Conservation (phyloP, 2,113 vertebrate genomes). For the Abramis brama region DNA sequence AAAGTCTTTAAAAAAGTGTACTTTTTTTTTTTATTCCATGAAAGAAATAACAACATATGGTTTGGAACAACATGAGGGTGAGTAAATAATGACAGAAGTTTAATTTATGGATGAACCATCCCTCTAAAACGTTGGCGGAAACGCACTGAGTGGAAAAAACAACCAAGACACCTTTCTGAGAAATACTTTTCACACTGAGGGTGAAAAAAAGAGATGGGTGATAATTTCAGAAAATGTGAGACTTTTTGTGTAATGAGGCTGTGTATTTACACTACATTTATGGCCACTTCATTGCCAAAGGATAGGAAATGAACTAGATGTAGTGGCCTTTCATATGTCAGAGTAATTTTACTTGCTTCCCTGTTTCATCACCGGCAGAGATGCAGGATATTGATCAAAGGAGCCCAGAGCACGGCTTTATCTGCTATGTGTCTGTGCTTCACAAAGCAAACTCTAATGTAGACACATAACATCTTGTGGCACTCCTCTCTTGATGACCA, state of each 20-base stretch:
- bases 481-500: constrained; percentile 3
- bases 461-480: constrained; percentile 10
- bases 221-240: constrained; percentile 30
- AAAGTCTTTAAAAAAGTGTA: neutral
- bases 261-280: constrained; percentile 32
- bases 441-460: constrained; percentile 9
- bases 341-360: constrained; percentile 20
- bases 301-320: constrained; percentile 38
- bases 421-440: neutral
- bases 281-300: constrained; percentile 18
- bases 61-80: neutral
- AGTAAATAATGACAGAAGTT: constrained; percentile 9
- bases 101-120: constrained; percentile 8
- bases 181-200: constrained; percentile 6
- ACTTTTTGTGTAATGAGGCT: constrained; percentile 27
- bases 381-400: constrained; percentile 35
- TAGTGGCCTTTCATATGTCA: constrained; percentile 35
- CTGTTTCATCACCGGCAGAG: constrained; percentile 15
- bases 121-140: neutral
- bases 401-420: neutral
- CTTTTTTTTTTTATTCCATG: neutral
- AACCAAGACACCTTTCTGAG: constrained; percentile 1
- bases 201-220: neutral
- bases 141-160: neutral
- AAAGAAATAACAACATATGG: neutral